Evolutionary conservation across 2,113 vertebrate species (phyloP).

Genomic region (Haplotaxodon microlepis): DNA sequence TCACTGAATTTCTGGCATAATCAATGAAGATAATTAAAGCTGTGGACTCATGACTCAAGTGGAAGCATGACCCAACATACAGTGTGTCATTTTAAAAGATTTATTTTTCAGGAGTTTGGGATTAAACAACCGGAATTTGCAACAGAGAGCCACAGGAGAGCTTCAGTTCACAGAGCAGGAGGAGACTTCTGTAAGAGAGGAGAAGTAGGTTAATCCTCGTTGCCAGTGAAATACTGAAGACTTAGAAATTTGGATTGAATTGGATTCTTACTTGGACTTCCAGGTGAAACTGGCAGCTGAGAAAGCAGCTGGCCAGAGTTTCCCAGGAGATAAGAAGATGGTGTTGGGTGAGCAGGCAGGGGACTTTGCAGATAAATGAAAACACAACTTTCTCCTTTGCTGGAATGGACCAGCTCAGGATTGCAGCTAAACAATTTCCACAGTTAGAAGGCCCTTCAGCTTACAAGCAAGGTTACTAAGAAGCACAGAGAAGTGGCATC

Average conservation of each 20-base stretch:
- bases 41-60: background rate
- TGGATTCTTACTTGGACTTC: background rate
- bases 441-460: background rate
- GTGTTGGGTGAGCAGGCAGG: background rate
- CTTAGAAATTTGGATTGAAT: background rate
- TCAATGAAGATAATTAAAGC: background rate
- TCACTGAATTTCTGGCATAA: background rate
- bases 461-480: background rate
- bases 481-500: background rate
- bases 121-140: background rate
- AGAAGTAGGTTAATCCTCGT: background rate
- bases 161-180: background rate
- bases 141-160: background rate
- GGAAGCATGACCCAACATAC: background rate
- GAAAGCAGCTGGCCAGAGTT: background rate
- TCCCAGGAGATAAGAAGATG: background rate
- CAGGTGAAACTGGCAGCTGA: background rate
- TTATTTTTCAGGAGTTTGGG: background rate
- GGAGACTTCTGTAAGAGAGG: background rate
- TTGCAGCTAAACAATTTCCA: background rate
- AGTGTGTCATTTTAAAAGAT: background rate
- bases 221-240: background rate
- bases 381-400: background rate
- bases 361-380: background rate
- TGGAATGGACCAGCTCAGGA: background rate